Conservation (phyloP, 2,797 vertebrate species). For the Streptopelia turtur region DNA sequence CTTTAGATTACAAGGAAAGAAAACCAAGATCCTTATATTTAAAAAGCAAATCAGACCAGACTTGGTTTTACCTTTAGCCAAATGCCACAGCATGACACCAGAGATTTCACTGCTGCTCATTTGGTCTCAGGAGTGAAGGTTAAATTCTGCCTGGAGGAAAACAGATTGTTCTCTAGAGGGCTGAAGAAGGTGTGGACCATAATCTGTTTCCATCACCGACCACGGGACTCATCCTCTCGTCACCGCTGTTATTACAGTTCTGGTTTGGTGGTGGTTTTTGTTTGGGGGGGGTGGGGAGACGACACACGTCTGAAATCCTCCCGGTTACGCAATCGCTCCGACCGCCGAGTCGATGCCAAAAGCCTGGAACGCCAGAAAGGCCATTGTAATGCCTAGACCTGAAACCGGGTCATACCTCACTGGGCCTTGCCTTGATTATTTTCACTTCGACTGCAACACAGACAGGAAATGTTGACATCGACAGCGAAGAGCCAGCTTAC, state of each 20-base stretch:
- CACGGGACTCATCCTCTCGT: background rate
- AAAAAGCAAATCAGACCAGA: background rate
- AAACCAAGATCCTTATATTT: background rate
- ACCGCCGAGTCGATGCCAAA: background rate
- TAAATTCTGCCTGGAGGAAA: background rate
- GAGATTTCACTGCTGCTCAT: background rate
- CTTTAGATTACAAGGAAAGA: background rate
- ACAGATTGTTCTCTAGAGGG: background rate
- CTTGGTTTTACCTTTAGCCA: slow-evolving; percentile 11
- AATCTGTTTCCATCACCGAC: background rate
- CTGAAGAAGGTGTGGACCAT: background rate
- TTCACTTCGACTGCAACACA: background rate
- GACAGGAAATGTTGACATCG: slow-evolving; percentile 21
- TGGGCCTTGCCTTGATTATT: background rate
- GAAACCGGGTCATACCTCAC: background rate
- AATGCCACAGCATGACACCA: background rate
- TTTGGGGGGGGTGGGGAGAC: too few relatives aligned
- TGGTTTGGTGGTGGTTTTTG: background rate
- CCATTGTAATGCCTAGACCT: background rate
- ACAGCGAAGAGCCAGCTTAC: background rate
- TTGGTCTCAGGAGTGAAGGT: background rate
- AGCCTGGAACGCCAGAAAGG: background rate
- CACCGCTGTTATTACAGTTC: background rate
- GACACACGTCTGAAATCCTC: background rate
- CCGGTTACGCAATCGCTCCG: background rate